phyloP scores from a whole-genome alignment of 1,140 invertebrate species.

The Ceratitis capitata region DNA sequence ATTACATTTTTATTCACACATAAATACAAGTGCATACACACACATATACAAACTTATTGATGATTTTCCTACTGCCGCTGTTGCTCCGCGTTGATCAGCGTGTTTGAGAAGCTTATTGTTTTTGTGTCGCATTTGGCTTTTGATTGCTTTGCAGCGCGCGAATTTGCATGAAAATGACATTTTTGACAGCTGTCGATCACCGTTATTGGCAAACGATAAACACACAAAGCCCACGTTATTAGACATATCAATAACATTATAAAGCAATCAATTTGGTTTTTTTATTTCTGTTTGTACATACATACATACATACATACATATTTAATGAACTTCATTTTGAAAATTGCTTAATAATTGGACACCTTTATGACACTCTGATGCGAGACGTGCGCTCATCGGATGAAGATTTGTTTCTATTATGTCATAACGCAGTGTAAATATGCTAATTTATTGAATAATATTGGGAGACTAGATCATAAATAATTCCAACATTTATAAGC shows the following conservation, averaged over 20 bases:
- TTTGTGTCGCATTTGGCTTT: background rate
- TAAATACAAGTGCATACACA: no score
- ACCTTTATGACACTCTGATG: background rate
- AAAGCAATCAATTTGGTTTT: background rate
- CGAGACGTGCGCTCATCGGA: background rate
- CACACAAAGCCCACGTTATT: background rate
- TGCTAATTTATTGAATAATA: background rate
- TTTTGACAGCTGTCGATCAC: slow-evolving; percentile 43
- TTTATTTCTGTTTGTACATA: background rate
- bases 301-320: no score
- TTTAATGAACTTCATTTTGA: background rate
- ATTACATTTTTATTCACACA: no score
- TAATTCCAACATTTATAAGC: background rate
- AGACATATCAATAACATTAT: slow-evolving; percentile 28
- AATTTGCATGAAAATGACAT: slow-evolving; percentile 37
- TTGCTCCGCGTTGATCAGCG: no score
- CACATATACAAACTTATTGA: no score
- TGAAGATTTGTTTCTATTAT: background rate
- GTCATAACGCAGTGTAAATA: background rate
- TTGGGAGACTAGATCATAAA: background rate
- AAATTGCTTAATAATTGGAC: slow-evolving; percentile 37
- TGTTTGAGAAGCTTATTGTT: background rate
- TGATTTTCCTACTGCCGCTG: background rate
- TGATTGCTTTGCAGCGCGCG: background rate
- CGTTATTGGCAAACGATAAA: background rate